A percentile compares a stretch with the other conserved stretches of the same genome.
Evolutionary conservation across 2,888 invertebrate genomes (phyloP).

Genomic region (Trachelus troglodyta): DNA sequence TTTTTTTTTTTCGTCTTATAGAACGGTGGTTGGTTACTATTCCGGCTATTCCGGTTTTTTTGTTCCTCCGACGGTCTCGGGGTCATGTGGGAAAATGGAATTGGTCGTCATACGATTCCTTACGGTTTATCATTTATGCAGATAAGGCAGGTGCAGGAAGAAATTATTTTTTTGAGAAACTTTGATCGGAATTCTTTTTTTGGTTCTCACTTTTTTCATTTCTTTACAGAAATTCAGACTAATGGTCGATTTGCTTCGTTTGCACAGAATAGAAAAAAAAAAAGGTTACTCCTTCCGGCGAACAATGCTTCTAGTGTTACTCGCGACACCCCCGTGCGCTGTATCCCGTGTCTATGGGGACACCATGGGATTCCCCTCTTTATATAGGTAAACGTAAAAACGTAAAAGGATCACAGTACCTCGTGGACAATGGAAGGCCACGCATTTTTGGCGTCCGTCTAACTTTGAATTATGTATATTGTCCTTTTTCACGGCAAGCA

Average conservation of each 20-base stretch:
- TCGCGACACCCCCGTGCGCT: not conserved
- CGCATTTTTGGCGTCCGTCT: slow-evolving; percentile 43
- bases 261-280: not conserved
- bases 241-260: not conserved
- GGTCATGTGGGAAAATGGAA: not conserved
- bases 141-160: not conserved
- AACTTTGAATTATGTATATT: slow-evolving; percentile 39
- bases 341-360: not conserved
- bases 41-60: not conserved
- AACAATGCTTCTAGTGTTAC: not conserved
- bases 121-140: not conserved
- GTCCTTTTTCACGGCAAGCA: slow-evolving; percentile 16
- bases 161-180: not conserved
- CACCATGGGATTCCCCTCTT: not conserved
- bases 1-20: not conserved
- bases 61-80: not conserved
- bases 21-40: not conserved
- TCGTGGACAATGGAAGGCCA: slow-evolving; percentile 33
- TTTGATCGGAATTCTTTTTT: not conserved
- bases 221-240: not conserved
- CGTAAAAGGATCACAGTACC: slow-evolving; percentile 3
- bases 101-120: not conserved
- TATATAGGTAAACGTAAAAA: not conserved
- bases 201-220: not conserved
- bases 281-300: not conserved